Evolutionary conservation across 2,113 vertebrate species (phyloP), one percentile per base, ranked within the genome.

Genomic region (Vulpes ferrilata): DNA sequence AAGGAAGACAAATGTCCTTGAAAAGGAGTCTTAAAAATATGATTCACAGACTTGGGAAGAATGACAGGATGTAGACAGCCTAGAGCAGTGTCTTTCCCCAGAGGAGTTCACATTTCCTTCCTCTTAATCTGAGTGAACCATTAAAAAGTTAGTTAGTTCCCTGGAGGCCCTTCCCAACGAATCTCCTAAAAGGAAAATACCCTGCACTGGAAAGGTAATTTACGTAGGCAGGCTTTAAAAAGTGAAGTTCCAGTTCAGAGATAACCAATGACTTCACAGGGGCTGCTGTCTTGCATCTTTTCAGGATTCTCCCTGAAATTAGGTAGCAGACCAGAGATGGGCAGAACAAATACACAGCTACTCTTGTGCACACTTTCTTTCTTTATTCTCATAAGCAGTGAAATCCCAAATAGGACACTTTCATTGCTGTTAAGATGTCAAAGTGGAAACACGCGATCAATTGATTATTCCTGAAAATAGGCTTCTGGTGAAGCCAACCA

Each of bases 31-130:
- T 98, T 98, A 95, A 94, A 98, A 97, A 98, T 98, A 79, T 99
- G 99, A 99, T 99, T 99, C 99, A 99, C 97, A 3, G 94, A 97
- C 97, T 97, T 96, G 98, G 97, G 98, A 99, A 99, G 99, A 99
- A 99, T 99, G 97, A 98, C 98, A 99, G 99, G 99, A 99, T 99
- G 98, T 98, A 98, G 98, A 96, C 97, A 97, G 98, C 97, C 95
- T 98, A 90, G 97, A 98, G 92, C 98, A 97, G 98, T 98, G 98
- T 97, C 98, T 98, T 95, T 97, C 98, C 89, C 90, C 95, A 95
- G 98, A 98, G 97, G 97, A 98, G 95, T 97, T 93, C 97, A 97
- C 98, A 94, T 98, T 99, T 99, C 99, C 99, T 99, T 99, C 98
- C 98, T 98, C 98, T 98, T 98, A 98, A 98, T 98, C 99, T 98